phyloP scores from a whole-genome alignment of 2,888 invertebrate species.

The Brachypterus glaber region DNA sequence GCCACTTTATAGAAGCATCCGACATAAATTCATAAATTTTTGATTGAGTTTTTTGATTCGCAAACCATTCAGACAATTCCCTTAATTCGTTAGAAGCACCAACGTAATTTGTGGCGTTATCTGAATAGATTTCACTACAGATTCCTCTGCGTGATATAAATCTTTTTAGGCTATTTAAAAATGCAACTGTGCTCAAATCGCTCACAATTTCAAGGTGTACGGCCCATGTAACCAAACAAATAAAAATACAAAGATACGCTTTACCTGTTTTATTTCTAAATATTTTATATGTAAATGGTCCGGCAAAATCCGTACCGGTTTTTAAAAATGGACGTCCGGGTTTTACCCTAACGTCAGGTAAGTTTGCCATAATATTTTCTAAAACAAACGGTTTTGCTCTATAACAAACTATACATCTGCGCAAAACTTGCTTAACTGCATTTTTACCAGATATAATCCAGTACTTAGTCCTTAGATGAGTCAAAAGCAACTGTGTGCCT shows the following conservation, averaged over 20 bases:
- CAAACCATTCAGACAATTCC: constrained; percentile 3
- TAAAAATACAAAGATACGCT: constrained; percentile 15
- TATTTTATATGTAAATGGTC: constrained; percentile 17
- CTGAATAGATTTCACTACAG: constrained; percentile 13
- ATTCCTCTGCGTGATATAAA: constrained; percentile 16
- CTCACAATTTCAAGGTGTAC: constrained; percentile 16
- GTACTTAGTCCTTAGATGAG: constrained; percentile 4
- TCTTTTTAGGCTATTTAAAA: constrained; percentile 16
- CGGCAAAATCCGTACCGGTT: constrained; percentile 5
- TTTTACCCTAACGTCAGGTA: constrained; percentile 4
- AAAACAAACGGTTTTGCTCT: constrained; percentile 4
- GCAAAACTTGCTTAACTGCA: constrained; percentile 3
- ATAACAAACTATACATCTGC: constrained; percentile 9
- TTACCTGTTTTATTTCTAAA: constrained; percentile 10
- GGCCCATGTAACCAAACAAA: constrained; percentile 18
- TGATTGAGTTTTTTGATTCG: constrained; percentile 2
- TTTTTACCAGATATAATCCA: constrained; percentile 7
- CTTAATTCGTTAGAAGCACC: constrained; percentile 1
- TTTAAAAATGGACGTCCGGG: neutral
- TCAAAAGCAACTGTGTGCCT: constrained; percentile 3
- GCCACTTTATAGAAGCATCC: constrained; percentile 4
- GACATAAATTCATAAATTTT: constrained; percentile 1
- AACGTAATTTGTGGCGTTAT: constrained; percentile 18
- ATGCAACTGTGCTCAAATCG: constrained; percentile 11
- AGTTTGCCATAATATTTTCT: constrained; percentile 5